Evolutionary conservation across 2,888 invertebrate species (phyloP), one percentile per base, ranked within the genome.

Genomic region (Allophyes oxyacanthae): DNA sequence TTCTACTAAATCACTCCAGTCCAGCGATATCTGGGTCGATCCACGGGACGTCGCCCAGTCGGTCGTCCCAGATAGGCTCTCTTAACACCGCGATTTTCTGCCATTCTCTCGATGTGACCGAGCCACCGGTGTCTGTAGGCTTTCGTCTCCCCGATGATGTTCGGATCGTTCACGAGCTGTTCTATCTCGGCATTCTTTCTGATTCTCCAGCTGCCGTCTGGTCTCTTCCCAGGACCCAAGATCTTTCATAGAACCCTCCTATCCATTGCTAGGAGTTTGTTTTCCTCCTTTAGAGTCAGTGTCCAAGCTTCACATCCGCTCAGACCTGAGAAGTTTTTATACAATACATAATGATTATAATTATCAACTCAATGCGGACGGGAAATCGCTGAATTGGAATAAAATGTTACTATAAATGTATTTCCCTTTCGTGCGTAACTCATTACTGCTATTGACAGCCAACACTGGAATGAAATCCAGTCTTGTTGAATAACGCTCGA

Each of bases 401-500:
- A 49, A 53, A 64, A 55, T 49, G 37, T 42, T 63, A 55, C 49
- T 61, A 48, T 52, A 53, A 67, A 57, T 52, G 63, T 58, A 44
- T 62, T 67, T 64, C 46, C 44, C 40, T 50, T 67, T 58, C 51
- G 50, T 34, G 50, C 59, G 61, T 53, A 75, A 59, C 63, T 62
- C 59, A 64, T 77, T 71, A 73, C 66, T 79, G 77, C 57, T 70
- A 79, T 76, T 81, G 83, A 82, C 82, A 81, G 82, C 61, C 33
- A 63, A 50, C 54, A 66, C 64, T 45, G 61, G 67, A 72, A 67
- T 68, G 61, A 64, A 75, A 70, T 77, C 57, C 75, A 72, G 71
- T 74, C 75, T 66, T 70, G 65, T 75, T 71, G 70, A 61, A 72
- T 75, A 75, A 68, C 57, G 58, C 61, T 61, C 63, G 70, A 71